These are phyloP conservation scores for Acanthopleura granulata DNA, from an alignment of 2,888 invertebrate genomes.

Conservation along the genomic window DNA sequence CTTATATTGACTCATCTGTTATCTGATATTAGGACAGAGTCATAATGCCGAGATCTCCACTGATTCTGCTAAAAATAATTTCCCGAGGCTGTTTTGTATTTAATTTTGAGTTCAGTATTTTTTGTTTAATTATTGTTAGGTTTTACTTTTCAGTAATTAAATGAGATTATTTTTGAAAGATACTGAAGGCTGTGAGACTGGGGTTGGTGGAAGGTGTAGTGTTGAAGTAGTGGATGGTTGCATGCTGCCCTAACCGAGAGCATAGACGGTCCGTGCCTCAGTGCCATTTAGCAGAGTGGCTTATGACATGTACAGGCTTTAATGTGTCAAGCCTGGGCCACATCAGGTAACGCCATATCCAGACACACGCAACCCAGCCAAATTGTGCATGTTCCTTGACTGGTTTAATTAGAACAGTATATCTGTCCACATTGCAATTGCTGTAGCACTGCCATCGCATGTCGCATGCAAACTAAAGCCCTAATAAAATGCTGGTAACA, in stretches of 20 bases:
- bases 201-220: background rate
- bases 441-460: slow-evolving; percentile 24
- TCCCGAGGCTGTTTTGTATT: too few relatives aligned
- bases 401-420: slow-evolving; percentile 19
- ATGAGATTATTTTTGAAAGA: too few relatives aligned
- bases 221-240: background rate
- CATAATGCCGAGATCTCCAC: too few relatives aligned
- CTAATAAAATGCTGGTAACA: slow-evolving; percentile 17
- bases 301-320: slow-evolving; percentile 12
- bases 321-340: slow-evolving; percentile 14
- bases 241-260: background rate
- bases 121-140: too few relatives aligned
- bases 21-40: too few relatives aligned
- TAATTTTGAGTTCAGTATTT: too few relatives aligned
- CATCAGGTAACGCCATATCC: background rate
- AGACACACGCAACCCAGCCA: slow-evolving; percentile 15
- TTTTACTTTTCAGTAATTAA: too few relatives aligned
- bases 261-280: background rate
- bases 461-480: slow-evolving; percentile 30
- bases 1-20: too few relatives aligned
- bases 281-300: background rate
- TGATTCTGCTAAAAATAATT: too few relatives aligned
- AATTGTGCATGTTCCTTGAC: slow-evolving; percentile 18
- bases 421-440: slow-evolving; percentile 8
- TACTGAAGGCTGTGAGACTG: too few relatives aligned